Evolutionary conservation across 37 sponge, comb jelly and placozoan genomes (phyloP), one percentile per base, ranked within the genome.

Genomic region (Petrosia ficiformis): DNA sequence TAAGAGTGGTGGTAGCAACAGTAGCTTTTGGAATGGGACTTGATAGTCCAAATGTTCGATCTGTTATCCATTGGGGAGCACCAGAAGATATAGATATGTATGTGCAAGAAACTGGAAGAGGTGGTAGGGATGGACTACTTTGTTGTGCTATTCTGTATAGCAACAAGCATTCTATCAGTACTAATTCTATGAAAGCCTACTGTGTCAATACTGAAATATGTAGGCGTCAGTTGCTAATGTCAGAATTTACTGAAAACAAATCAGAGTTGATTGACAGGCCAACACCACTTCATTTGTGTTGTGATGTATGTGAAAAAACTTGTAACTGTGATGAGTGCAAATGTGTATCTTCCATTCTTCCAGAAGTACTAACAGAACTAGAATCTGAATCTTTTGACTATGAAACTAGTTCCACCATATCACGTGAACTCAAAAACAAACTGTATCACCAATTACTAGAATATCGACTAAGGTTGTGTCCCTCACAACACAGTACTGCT

Each of bases 11-110:
- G 22, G 48, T 84, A 44, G 79, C 80, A 21, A 84, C 86, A 37
- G 74, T 77, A 4, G 86, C 86, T 39, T 84, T 84, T 71, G 79
- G 73, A 35, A 84, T 84, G 86, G 86, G 86, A 22, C 14, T 84
- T 1, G 86, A 84, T 72, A 59, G 52, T 37, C 74, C 86, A 22
- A 73, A 77, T 39, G 59, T 84, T 39, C 67, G 65, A 14, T 10
- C 11, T 3, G 59, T 84, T 29, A 72, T 84, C 29, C 86, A 84
- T 33, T 84, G 79, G 74, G 86, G 86, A 22, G 65, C 86, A 36
- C 86, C 86, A 19, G 31, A 19, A 25, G 73, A 71, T 26, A 33
- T 78, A 57, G 72, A 84, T 39, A 19, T 19, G 14, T 84, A 84
- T 70, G 60, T 84, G 0, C 86, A 84, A 38, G 86, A 84, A 44